These are phyloP conservation scores for Tachyglossus aculeatus DNA, from an alignment of 2,797 vertebrate genomes.

Conservation along the genomic window DNA sequence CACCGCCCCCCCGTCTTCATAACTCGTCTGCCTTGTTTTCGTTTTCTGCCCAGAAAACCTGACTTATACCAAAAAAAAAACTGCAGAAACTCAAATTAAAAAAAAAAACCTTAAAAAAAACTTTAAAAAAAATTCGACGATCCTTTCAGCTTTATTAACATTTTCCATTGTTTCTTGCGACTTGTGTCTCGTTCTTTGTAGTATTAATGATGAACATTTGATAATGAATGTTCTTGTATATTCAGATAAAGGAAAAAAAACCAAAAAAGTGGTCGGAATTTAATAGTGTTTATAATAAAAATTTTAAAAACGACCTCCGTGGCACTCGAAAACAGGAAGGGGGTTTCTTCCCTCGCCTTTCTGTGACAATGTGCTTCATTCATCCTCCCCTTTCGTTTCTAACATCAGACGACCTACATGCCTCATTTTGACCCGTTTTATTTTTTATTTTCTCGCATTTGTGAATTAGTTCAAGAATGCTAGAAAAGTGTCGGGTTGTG, in stretches of 20 bases:
- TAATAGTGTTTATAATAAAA: constrained; percentile 87
- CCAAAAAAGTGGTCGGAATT: constrained; percentile 88
- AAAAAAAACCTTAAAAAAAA: constrained; percentile 46
- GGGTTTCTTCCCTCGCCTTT: constrained; percentile 67
- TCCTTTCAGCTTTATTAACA: constrained; percentile 87
- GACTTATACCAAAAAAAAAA: constrained; percentile 90
- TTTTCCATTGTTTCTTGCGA: constrained; percentile 82
- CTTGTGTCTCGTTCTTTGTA: constrained; percentile 85
- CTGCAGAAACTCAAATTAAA: constrained; percentile 76
- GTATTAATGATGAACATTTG: constrained; percentile 83
- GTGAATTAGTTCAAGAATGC: constrained; percentile 91
- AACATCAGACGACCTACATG: constrained; percentile 79
- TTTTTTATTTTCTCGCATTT: constrained; percentile 78
- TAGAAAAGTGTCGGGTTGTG: constrained; percentile 91
- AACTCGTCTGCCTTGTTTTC: constrained; percentile 52
- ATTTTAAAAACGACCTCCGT: constrained; percentile 79
- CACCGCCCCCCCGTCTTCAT: background rate
- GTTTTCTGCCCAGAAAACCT: constrained; percentile 81
- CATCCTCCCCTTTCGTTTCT: constrained; percentile 81
- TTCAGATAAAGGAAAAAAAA: constrained; percentile 84
- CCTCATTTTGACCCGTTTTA: constrained; percentile 64
- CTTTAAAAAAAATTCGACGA: constrained; percentile 73
- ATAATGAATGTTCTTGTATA: constrained; percentile 85
- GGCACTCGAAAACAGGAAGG: constrained; percentile 84
- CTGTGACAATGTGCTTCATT: constrained; percentile 77